Base-by-base conservation (phyloP, 92 coral and sea anemone genomes). In the Epizoanthus illoricatus region DNA sequence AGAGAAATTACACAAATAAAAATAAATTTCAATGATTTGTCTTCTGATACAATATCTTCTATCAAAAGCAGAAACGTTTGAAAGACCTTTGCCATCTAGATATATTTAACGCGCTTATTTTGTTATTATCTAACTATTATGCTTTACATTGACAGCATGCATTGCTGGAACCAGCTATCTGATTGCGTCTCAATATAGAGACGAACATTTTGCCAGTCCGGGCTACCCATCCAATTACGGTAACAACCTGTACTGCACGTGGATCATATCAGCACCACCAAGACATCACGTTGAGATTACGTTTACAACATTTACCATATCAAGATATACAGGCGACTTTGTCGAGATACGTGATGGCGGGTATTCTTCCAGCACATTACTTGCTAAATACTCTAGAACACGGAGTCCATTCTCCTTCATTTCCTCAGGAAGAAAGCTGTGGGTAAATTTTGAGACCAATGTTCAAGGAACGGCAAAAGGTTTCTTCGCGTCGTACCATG, bases 301-400 rank as follows among this genome's bases (percentile, higher is more conserved):
- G 15, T 78, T 85, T 57, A 5, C 79, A 47, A 59, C 23, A 7
- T 85, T 85, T 65, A 41, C 39, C 42, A 85, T 71, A 19, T n/a
- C n/a, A n/a, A 79, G 76, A 13, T 19, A 3, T 12, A 54, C 19
- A 12, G 55, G 57, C 24, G 88, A 76, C n/a, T 76, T 56, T 33
- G 17, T 85, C 15, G 64, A 57, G 57, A 59, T 69, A 59, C 70
- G 70, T 49, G 74, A 56, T 1, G 83, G 83, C 8, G 58, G 66
- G 5, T 60, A 59, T 40, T 65, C 52, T 36, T 20, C 8, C 5
- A 68, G 47, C 36, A 68, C 16, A 8, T 76, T 36, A 33, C 52
- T 64, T 9, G 19, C 62, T 60, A 33, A 67, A 39, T 67, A 21
- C 5, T 75, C 83, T 36, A 83, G 87, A 16, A 49, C 49, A 20